Conservation (phyloP, 2,888 invertebrate species). For the Lepidochrysops patricia region DNA sequence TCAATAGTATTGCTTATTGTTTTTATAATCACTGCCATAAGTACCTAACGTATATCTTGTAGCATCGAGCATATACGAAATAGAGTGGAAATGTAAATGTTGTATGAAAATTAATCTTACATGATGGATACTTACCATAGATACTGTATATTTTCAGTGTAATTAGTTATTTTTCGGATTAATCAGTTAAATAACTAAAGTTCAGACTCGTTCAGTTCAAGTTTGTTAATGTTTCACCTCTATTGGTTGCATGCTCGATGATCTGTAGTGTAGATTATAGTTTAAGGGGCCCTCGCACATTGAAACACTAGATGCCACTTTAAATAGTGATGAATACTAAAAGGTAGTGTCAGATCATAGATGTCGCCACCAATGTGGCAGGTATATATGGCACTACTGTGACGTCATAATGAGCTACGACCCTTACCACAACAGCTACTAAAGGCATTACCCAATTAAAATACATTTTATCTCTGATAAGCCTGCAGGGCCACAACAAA, state of each 20-base stretch:
- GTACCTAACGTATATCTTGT: neutral
- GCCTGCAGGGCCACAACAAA: too few species aligned
- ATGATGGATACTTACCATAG: too few species aligned
- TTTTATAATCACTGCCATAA: neutral
- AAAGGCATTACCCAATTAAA: neutral
- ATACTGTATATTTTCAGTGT: too few species aligned
- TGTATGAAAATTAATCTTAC: too few species aligned
- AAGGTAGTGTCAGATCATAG: neutral
- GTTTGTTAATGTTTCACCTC: too few species aligned
- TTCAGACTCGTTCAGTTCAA: too few species aligned
- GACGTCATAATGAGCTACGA: neutral
- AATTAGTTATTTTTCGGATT: too few species aligned
- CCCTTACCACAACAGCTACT: neutral
- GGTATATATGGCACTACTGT: too few species aligned
- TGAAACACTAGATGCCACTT: neutral
- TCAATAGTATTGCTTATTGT: neutral
- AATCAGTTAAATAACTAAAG: too few species aligned
- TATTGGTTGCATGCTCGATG: too few species aligned
- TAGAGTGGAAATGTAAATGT: too few species aligned
- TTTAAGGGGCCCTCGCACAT: neutral
- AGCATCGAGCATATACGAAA: too few species aligned
- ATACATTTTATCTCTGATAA: neutral
- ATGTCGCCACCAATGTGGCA: neutral
- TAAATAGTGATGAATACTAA: neutral
- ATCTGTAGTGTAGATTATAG: neutral